phyloP scores from a whole-genome alignment of 2,113 vertebrate genomes.

The Cynoglossus semilaevis region DNA sequence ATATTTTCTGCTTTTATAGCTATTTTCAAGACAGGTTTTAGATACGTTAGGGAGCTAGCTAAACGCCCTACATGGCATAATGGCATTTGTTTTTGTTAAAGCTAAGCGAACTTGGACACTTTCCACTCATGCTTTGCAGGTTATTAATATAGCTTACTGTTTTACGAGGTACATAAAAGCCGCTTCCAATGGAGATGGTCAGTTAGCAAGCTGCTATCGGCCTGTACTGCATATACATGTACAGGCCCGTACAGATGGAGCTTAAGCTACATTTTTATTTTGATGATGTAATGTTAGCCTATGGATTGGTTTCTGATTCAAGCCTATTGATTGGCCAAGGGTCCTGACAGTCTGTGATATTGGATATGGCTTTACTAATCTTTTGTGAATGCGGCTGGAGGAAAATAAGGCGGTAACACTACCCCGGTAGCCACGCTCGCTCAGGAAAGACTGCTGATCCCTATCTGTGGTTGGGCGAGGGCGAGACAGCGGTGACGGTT shows the following conservation, averaged over 20 bases:
- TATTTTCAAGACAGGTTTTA: too few relatives aligned
- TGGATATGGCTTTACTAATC: conserved; percentile 74
- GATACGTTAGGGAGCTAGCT: too few relatives aligned
- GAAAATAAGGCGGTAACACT: conserved; percentile 69
- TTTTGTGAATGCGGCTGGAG: conserved; percentile 72
- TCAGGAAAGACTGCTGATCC: conserved; percentile 70
- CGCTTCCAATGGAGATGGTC: too few relatives aligned
- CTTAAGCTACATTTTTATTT: conserved; percentile 47
- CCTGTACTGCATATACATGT: neutral
- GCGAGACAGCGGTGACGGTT: conserved; percentile 58
- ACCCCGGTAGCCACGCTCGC: conserved; percentile 66
- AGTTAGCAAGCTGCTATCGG: too few relatives aligned
- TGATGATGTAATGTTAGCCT: conserved; percentile 61
- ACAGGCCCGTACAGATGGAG: conserved; percentile 13
- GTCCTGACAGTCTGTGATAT: conserved; percentile 71
- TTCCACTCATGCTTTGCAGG: too few relatives aligned
- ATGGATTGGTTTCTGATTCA: conserved; percentile 67
- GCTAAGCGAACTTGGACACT: too few relatives aligned
- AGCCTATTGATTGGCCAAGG: conserved; percentile 63
- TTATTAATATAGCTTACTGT: too few relatives aligned
- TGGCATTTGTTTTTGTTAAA: too few relatives aligned
- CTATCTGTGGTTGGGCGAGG: conserved; percentile 68
- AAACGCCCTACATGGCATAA: too few relatives aligned
- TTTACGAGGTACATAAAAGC: too few relatives aligned
- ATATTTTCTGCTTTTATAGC: too few relatives aligned